phyloP scores from a whole-genome alignment of 2,797 vertebrate genomes.

The Trachurus trachurus region DNA sequence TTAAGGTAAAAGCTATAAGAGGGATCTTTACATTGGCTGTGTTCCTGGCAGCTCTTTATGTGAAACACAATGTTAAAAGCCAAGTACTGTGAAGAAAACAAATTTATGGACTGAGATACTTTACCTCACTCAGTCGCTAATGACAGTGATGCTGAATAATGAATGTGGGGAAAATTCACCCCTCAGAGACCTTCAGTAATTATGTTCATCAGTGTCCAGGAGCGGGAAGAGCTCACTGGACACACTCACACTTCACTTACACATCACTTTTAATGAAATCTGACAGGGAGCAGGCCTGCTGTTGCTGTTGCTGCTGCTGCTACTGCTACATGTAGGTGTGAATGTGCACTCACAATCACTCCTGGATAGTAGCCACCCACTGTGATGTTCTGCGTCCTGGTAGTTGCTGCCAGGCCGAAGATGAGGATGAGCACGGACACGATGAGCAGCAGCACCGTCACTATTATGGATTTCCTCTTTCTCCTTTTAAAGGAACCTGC shows the following conservation, averaged over 20 bases:
- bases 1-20: background rate
- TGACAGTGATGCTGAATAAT: conserved; percentile 80
- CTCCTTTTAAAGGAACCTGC: conserved; percentile 96
- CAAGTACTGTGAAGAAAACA: conserved; percentile 52
- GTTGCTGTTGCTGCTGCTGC: background rate
- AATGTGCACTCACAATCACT: conserved; percentile 93
- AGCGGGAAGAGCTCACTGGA: conserved; percentile 39
- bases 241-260: conserved; percentile 23
- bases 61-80: conserved; percentile 48
- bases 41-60: conserved; percentile 1
- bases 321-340: conserved; percentile 27
- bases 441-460: conserved; percentile 94
- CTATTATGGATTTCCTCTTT: conserved; percentile 96
- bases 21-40: background rate
- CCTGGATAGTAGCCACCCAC: conserved; percentile 99
- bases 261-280: conserved; percentile 24
- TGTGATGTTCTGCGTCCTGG: conserved; percentile 98
- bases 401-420: conserved; percentile 96
- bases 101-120: conserved; percentile 58
- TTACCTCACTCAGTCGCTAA: conserved; percentile 68
- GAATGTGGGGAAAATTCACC: conserved; percentile 67
- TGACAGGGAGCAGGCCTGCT: conserved; percentile 27
- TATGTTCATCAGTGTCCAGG: conserved; percentile 42
- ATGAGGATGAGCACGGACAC: conserved; percentile 96
- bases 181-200: conserved; percentile 58